Percentiles rank a stretch among this genome's conserved stretches.
Evolutionary conservation across 2,113 vertebrate species (phyloP).

Genomic region (Macquaria ambigua): DNA sequence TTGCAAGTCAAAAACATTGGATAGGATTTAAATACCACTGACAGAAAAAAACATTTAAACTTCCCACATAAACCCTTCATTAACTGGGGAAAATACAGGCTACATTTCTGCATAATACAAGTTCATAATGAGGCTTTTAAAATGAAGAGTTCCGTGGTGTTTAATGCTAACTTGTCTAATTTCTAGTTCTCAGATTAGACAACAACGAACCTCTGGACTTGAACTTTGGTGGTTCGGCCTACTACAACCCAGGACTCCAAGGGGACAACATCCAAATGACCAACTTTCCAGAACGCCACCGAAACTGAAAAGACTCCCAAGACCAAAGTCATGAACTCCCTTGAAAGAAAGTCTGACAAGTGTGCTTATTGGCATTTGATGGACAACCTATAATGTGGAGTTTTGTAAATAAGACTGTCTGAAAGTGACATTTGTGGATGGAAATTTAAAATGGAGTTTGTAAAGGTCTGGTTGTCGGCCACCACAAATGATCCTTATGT

Average conservation of each 20-base stretch:
- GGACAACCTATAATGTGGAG: conserved; percentile 11
- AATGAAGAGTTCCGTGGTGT: background rate
- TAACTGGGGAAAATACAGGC: background rate
- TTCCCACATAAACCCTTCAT: background rate
- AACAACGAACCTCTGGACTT: conserved; percentile 80
- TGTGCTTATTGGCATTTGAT: background rate
- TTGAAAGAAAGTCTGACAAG: conserved; percentile 4
- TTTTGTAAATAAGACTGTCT: conserved; percentile 43
- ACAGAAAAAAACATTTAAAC: background rate
- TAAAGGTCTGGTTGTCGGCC: conserved; percentile 17
- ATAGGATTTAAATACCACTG: background rate
- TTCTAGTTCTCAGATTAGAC: conserved; percentile 89
- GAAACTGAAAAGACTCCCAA: conserved; percentile 4
- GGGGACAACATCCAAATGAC: conserved; percentile 85
- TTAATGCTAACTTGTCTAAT: conserved; percentile 33
- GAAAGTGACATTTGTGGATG: conserved; percentile 24
- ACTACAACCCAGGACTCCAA: conserved; percentile 82
- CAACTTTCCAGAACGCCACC: conserved; percentile 65
- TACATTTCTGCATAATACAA: background rate
- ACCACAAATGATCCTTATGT: conserved; percentile 24
- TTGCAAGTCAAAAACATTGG: background rate
- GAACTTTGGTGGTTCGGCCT: conserved; percentile 81
- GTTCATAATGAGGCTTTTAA: background rate
- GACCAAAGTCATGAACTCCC: conserved; percentile 39
- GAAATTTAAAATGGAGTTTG: conserved; percentile 29